Conservation (phyloP, 2,888 invertebrate genomes). For the Rhamnusium bicolor region DNA sequence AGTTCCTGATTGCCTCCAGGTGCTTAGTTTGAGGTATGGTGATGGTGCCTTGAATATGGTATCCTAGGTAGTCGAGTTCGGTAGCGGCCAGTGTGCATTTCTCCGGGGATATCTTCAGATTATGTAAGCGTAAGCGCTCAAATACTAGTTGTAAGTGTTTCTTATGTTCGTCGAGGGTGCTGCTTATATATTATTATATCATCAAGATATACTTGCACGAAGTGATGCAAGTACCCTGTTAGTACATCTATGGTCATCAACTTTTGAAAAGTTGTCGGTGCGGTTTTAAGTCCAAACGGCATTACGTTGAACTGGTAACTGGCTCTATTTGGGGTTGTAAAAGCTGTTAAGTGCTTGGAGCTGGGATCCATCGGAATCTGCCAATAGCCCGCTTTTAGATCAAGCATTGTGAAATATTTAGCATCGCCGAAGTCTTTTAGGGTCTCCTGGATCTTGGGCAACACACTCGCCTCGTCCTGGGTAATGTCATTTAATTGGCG, state of each 20-base stretch:
- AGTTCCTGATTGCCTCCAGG: neutral
- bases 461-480: no score
- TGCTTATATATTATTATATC: neutral
- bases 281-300: slow-evolving; percentile 39
- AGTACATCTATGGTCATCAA: no score
- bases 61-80: neutral
- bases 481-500: no score
- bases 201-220: no score
- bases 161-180: neutral
- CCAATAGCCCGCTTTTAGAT: slow-evolving; percentile 42
- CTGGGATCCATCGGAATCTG: slow-evolving; percentile 32
- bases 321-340: slow-evolving; percentile 34
- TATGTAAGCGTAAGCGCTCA: neutral
- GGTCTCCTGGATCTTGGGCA: no score
- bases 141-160: neutral
- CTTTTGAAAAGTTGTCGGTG: slow-evolving; percentile 36
- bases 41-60: neutral
- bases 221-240: no score
- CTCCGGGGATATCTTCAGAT: neutral
- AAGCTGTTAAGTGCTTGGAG: slow-evolving; percentile 34
- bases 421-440: no score
- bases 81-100: neutral
- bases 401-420: slow-evolving; percentile 39
- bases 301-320: slow-evolving; percentile 40
- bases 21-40: neutral